These are phyloP conservation scores for Drosophila pectinifera DNA, from an alignment of 1,140 invertebrate species.

Conservation along the genomic window DNA sequence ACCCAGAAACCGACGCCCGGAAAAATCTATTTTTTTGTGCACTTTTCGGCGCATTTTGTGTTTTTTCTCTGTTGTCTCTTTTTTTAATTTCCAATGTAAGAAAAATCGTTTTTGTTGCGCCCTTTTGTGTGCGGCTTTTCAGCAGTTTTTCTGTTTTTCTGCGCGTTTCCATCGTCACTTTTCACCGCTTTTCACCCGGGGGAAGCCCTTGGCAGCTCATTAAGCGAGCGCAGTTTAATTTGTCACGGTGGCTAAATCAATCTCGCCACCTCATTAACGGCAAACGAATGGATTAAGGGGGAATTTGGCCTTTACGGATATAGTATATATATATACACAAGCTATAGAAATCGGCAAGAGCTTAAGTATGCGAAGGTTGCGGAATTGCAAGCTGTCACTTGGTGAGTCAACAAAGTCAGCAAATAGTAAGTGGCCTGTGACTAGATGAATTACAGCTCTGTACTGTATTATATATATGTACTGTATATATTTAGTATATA, in stretches of 20 bases:
- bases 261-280: constrained; percentile 57
- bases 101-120: constrained; percentile 76
- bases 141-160: constrained; percentile 52
- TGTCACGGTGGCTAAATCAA: constrained; percentile 72
- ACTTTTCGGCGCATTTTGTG: constrained; percentile 60
- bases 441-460: neutral
- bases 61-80: constrained; percentile 1
- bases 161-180: constrained; percentile 22
- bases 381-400: neutral
- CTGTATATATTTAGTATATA: neutral
- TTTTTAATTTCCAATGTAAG: constrained; percentile 51
- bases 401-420: no score
- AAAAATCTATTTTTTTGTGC: constrained; percentile 42
- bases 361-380: neutral
- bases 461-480: no score
- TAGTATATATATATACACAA: neutral
- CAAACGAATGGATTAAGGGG: constrained; percentile 25
- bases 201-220: constrained; percentile 62
- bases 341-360: constrained; percentile 1
- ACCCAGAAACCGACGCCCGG: constrained; percentile 26
- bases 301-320: constrained; percentile 2
- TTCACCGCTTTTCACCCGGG: constrained; percentile 21
- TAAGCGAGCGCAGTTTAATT: constrained; percentile 75
- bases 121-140: constrained; percentile 69
- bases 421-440: neutral